Base-by-base conservation (phyloP, 2,113 vertebrate genomes). In the Bubo scandiacus region DNA sequence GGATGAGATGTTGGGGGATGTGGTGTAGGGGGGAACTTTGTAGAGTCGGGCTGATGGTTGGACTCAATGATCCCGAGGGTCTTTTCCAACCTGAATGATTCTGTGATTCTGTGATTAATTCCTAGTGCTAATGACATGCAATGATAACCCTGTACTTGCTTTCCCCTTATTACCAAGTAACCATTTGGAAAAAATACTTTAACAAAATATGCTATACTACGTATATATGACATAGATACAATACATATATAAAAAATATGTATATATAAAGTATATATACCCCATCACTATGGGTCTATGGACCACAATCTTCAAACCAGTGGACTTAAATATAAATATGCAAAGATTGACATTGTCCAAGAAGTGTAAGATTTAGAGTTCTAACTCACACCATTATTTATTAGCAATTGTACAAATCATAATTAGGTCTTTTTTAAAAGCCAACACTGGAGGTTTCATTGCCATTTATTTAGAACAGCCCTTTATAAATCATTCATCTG, bases 401-500 rank as follows among this genome's bases (percentile, higher is more conserved):
- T 90, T 74, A 89, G 42, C 30, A 82, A 54, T 55, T 88, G 42
- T 65, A 88, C 59, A 83, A 82, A 92, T 86, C 59, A 83, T 77
- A 81, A 93, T 86, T 80, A 94, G 38, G 20, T 55, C 30, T 62
- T 52, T 86, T 42, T 87, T 42, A 25, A 63, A 80, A 78, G 52
- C 22, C 71, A 30, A 45, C 32, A 16, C 30, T 63, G 57, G 47
- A 74, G 47, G 23, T 93, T 86, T 78, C 72, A 71, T 40, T 88
- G 51, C 26, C 77, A 59, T 57, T 94, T 88, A 93, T 72, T 92
- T 93, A 19, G 42, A 91, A n/a, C 72, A 59, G 67, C 30, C n/a
- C 38, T 67, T 88, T 59, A 51, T 91, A 88, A 92, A 95, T 83
- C 85, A 78, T 84, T 95, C 59, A 83, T 55, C 67, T 52, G 27